A percentile compares a stretch with the other conserved stretches of the same genome.
Evolutionary conservation across 2,797 vertebrate genomes (phyloP).

Genomic region (Diglossa cyanea): DNA sequence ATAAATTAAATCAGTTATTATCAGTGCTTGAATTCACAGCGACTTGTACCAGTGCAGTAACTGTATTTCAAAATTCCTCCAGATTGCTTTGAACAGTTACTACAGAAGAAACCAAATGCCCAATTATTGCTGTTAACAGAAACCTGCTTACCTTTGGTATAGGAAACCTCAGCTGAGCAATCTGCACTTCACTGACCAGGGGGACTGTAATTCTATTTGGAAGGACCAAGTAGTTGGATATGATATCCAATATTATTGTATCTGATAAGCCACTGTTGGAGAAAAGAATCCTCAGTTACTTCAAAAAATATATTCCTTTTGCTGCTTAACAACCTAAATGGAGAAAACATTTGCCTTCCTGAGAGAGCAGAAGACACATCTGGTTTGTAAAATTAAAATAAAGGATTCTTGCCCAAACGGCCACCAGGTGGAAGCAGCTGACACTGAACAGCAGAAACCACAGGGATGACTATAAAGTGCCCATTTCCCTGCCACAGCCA

Average conservation of each 20-base stretch:
- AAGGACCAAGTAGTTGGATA: constrained; percentile 89
- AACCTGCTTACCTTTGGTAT: constrained; percentile 85
- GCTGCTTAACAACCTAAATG: neutral
- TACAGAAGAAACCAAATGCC: neutral
- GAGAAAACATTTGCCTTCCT: neutral
- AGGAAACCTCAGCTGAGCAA: constrained; percentile 88
- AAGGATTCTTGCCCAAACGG: neutral
- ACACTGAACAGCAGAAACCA: neutral
- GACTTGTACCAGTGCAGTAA: neutral
- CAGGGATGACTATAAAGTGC: neutral
- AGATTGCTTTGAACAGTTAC: neutral
- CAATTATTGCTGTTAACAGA: neutral
- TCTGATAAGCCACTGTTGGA: constrained; percentile 86
- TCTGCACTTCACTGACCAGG: constrained; percentile 85
- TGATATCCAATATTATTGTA: constrained; percentile 91
- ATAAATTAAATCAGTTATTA: neutral
- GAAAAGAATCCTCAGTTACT: constrained; percentile 21
- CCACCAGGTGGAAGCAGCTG: constrained; percentile 65
- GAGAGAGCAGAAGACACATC: fast-evolving
- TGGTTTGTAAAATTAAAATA: neutral
- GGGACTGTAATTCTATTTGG: constrained; percentile 93
- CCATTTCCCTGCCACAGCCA: neutral
- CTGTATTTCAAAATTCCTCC: neutral
- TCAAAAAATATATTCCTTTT: neutral
- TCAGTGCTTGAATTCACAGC: neutral